Base-by-base conservation (phyloP, 2,113 vertebrate species). In the Plotosus lineatus region DNA sequence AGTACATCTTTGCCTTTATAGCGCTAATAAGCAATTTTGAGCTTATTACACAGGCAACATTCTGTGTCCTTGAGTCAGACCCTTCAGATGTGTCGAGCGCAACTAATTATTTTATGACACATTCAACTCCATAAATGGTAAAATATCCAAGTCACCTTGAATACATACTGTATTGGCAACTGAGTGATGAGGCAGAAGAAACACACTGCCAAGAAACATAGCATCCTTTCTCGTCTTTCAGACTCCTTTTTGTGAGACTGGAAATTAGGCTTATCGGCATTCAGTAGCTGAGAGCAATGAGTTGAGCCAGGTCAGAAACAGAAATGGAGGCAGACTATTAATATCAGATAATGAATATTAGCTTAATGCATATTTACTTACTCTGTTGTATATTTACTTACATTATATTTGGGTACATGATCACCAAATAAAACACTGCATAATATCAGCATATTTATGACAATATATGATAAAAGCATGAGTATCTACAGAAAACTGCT, bases 101-200 rank as follows among this genome's bases (percentile, higher is more conserved):
- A 23, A 56, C 55, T 68, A 81, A 81, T 75, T 75, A 40, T 38
- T 75, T 40, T 44, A 65, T 28, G 23, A 55, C 72, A 75, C 26
- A 56, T 81, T 65, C 72, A 56, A 38, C 33, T 53, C 36, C 19
- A 38, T 28, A 38, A 66, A 50, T 15, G 60, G 42, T 66, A 76
- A 81, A 75, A 66, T 81, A 63, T 63, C 71, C 46, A 58, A 75
- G 58, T 75, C 72, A 81, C 79, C 72, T 66, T 65, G 46, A 81
- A 65, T 75, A 73, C 21, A 80, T 71, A 80, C 26, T 48, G 68
- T 71, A 80, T 36, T 48, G 68, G 53, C 55, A 73, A 60, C 38
- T 61, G 68, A 73, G 21, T 68, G 77, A 79, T 68, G 63, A 53
- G 48, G 77, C 63, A 79, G 50, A 79, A 79, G 48, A 42, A 79